A percentile compares a stretch with the other conserved stretches of the same genome.
phyloP scores from a whole-genome alignment of 2,797 vertebrate species.

The Spatula clypeata region DNA sequence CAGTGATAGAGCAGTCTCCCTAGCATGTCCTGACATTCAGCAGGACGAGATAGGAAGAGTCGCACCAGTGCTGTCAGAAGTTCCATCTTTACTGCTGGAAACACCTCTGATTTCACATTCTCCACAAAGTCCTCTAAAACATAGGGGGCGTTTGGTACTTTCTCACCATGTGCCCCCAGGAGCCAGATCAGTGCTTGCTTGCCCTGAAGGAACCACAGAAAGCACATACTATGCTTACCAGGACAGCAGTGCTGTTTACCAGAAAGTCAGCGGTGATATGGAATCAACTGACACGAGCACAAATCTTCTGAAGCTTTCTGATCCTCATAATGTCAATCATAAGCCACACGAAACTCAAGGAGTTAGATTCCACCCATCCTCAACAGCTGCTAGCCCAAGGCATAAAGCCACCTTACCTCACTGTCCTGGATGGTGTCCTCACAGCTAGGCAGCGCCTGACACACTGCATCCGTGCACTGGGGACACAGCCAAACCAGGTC shows the following conservation, averaged over 20 bases:
- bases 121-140: conserved; percentile 93
- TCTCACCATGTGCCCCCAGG: conserved; percentile 91
- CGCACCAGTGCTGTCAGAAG: conserved; percentile 90
- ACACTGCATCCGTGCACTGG: conserved; percentile 90
- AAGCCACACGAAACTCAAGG: neutral
- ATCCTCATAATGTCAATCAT: neutral
- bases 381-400: neutral
- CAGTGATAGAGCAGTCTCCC: conserved; percentile 92
- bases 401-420: conserved; percentile 85
- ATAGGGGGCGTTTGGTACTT: conserved; percentile 90
- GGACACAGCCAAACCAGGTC: conserved; percentile 96
- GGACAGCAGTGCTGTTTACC: neutral
- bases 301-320: neutral
- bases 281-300: rapidly evolving
- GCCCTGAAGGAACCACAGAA: conserved; percentile 83
- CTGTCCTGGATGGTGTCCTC: conserved; percentile 92
- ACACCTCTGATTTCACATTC: conserved; percentile 87
- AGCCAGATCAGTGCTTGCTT: conserved; percentile 95
- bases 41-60: conserved; percentile 92
- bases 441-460: conserved; percentile 89
- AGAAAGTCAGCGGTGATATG: rapidly evolving
- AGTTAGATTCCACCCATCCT: neutral
- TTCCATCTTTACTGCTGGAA: conserved; percentile 91
- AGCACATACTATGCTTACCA: neutral
- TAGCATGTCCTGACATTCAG: conserved; percentile 94